Evolutionary conservation across 2,113 vertebrate genomes (phyloP), one percentile per base, ranked within the genome.

Genomic region (Austrofundulus limnaeus): DNA sequence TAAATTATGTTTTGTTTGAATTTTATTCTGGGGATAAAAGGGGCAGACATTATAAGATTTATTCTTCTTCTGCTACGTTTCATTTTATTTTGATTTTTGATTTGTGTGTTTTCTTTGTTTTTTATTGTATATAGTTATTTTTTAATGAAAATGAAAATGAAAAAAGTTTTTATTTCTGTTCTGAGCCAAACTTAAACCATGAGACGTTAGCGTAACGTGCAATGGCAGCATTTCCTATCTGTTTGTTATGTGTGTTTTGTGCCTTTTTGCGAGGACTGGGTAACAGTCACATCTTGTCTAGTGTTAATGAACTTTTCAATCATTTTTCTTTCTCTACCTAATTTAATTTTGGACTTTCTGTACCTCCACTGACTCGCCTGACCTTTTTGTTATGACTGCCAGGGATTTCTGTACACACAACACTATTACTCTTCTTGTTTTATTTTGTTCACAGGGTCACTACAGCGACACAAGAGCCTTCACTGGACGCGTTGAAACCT

Each of bases 331-430:
- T 67, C 17, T 49, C 17, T 59, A 39, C 54, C 50, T 34, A 28
- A 61, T 16, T 31, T 67, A 49, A 70, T 64, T 25, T 66, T 38
- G 0, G 2, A 34, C 39, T 1, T 2, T 68, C 42, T 3, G 5
- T 49, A 77, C 62, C 49, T 85, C 72, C 42, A 72, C 82, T 67
- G 58, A 34, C 37, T 72, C 39, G 21, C 58, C 45, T 76, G 81
- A 84, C 85, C 80, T 86, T 86, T 85, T 70, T 45, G 64, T 61
- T 70, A 71, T 16, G 61, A 31, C 75, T 74, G 66, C 67, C 74
- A 69, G 69, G 51, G 65, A 77, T 53, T 25, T n/a, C 46, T 31
- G 59, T 77, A 70, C 61, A 72, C 53, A 49, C 25, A 50, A 47
- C 48, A 75, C 60, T 55, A 69, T 79, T 85, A 60, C 60, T 47